Base-by-base conservation (phyloP, 2,797 vertebrate genomes). In the Bufotes viridis region DNA sequence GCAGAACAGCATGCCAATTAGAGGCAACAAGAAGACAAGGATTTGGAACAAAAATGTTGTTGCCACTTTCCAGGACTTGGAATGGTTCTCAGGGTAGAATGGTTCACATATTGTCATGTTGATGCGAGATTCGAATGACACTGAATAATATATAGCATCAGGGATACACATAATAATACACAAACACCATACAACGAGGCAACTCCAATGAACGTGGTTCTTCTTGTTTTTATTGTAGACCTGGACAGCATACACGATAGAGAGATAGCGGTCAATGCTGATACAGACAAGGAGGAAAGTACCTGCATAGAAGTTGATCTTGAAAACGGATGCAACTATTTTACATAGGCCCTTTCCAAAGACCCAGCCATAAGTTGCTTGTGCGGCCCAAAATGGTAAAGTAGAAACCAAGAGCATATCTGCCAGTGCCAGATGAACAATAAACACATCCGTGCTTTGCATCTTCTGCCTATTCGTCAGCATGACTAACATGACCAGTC, bases 401-500 rank as follows among this genome's bases (percentile, higher is more conserved):
- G 96, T 97, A 24, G 96, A 0, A 78, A 97, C 93, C 87, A 97
- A 93, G 74, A 97, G 91, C 0, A 93, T 11, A 0, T 98, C 97
- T 0, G 95, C 94, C 8, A 96, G 7, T 0, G 94, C 94, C 91
- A 98, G 92, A 90, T 97, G 94, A 2, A 98, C 91, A 90, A 97
- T 94, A 85, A 98, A 97, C 26, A 90, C 95, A 89, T 98, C 97
- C 0, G 96, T 97, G 55, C 96, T 95, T 6, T 92, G 91, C 93
- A 96, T 94, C 49, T 60, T 78, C 0, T n/a, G 92, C 69, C 90
- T 92, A 85, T 93, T 93, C 55, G 84, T 90, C 89, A 93, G 84
- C 90, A 97, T 91, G 81, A 97, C 94, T 0, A 90, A 91, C 1
- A 95, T 91, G 82, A 97, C 95, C 0, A 95, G 81, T 0, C 92